phyloP scores from a whole-genome alignment of 2,888 invertebrate species.

The Ischnus inquisitorius region DNA sequence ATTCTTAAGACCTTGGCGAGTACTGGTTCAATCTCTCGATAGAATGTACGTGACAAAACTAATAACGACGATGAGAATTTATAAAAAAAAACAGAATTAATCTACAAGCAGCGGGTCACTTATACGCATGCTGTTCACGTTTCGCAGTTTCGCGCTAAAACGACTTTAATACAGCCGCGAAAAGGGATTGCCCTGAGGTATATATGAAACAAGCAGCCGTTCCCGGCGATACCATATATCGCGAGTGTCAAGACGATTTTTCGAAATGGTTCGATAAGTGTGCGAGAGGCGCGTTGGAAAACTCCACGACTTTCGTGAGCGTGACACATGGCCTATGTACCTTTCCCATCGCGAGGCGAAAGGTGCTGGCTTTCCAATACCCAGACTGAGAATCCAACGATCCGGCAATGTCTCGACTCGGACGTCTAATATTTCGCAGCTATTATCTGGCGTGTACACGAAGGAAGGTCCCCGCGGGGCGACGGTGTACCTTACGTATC shows the following conservation, averaged over 20 bases:
- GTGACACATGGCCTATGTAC: slow-evolving; percentile 56
- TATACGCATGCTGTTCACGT: background rate
- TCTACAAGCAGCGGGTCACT: background rate
- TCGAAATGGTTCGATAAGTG: slow-evolving; percentile 23
- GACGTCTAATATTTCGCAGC: slow-evolving; percentile 64
- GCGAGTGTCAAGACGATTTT: slow-evolving; percentile 43
- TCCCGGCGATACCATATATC: slow-evolving; percentile 31
- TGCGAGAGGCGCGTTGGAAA: slow-evolving; percentile 39
- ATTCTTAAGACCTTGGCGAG: too few species aligned
- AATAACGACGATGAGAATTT: background rate
- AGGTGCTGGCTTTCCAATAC: slow-evolving; percentile 39
- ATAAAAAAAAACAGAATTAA: background rate
- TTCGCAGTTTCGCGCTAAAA: slow-evolving; percentile 5
- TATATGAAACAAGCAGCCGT: slow-evolving; percentile 1
- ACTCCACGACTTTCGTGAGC: slow-evolving; percentile 28
- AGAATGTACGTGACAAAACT: background rate
- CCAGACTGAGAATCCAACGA: background rate
- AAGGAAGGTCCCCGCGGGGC: slow-evolving; percentile 36
- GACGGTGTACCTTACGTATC: slow-evolving; percentile 38
- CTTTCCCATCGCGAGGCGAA: slow-evolving; percentile 30
- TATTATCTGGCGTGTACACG: slow-evolving; percentile 61
- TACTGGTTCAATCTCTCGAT: too few species aligned
- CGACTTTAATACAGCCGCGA: slow-evolving; percentile 4
- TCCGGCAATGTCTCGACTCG: slow-evolving; percentile 27
- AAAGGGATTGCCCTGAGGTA: background rate